These are phyloP conservation scores for Bos indicus DNA, from an alignment of 2,113 vertebrate genomes.

Conservation along the genomic window DNA sequence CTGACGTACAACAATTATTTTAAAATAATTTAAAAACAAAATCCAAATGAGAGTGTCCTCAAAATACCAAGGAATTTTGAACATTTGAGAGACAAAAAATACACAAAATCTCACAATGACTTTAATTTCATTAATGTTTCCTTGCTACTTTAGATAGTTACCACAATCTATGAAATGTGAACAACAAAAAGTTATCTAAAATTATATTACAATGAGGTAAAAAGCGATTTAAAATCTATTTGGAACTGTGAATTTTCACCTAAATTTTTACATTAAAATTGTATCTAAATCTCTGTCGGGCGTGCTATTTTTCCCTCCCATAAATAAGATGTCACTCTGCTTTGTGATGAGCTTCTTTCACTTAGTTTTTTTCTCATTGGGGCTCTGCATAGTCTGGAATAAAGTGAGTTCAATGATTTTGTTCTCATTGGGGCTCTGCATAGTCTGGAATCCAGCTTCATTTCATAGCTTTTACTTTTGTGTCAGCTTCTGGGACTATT, in stretches of 20 bases:
- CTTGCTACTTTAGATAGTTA: background rate
- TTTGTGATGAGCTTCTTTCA: background rate
- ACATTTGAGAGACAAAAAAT: background rate
- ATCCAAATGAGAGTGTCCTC: background rate
- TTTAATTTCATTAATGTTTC: background rate
- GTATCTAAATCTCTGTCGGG: background rate
- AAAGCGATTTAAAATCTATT: background rate
- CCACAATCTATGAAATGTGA: background rate
- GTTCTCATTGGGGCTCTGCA: background rate
- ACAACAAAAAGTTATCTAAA: background rate
- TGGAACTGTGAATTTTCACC: background rate
- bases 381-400: background rate
- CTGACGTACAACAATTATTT: background rate
- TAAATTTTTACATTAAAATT: background rate
- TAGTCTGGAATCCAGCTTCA: background rate
- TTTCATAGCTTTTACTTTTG: background rate
- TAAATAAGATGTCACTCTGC: background rate
- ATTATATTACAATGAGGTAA: background rate
- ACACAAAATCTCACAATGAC: background rate
- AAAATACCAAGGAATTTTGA: background rate
- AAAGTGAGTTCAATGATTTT: too few species aligned
- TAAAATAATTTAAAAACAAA: conserved; percentile 23
- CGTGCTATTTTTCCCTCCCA: accelerated
- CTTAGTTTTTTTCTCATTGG: background rate
- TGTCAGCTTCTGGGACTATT: background rate